Conservation (phyloP, 2,888 invertebrate species). For the Hymenopus coronatus region DNA sequence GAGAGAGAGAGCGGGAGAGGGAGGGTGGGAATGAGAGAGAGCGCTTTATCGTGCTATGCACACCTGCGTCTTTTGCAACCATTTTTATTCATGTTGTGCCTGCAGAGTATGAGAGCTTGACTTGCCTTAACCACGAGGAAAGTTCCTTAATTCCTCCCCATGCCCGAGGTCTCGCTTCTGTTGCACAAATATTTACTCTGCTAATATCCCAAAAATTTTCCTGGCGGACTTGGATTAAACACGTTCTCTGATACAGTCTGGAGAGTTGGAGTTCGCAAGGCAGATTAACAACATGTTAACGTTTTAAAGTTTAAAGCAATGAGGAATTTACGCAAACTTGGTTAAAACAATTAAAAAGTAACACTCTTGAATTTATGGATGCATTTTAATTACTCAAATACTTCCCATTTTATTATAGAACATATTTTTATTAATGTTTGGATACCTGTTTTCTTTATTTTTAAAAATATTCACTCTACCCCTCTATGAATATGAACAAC, state of each 20-base stretch:
- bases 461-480: no score
- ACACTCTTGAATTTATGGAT: no score
- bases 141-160: neutral
- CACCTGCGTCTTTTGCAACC: neutral
- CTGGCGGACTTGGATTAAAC: neutral
- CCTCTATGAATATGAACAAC: no score
- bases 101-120: neutral
- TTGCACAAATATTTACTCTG: neutral
- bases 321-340: no score
- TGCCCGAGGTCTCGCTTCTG: neutral
- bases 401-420: no score
- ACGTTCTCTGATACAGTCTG: neutral
- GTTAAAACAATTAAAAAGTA: no score
- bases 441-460: no score
- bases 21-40: no score
- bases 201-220: neutral
- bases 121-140: neutral
- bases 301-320: no score
- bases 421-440: no score
- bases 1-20: no score
- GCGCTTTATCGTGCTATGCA: neutral
- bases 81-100: neutral
- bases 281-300: neutral
- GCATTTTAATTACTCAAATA: no score
- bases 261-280: neutral